Evolutionary conservation across 2,888 invertebrate species (phyloP).

Genomic region (Orchestes rusci): DNA sequence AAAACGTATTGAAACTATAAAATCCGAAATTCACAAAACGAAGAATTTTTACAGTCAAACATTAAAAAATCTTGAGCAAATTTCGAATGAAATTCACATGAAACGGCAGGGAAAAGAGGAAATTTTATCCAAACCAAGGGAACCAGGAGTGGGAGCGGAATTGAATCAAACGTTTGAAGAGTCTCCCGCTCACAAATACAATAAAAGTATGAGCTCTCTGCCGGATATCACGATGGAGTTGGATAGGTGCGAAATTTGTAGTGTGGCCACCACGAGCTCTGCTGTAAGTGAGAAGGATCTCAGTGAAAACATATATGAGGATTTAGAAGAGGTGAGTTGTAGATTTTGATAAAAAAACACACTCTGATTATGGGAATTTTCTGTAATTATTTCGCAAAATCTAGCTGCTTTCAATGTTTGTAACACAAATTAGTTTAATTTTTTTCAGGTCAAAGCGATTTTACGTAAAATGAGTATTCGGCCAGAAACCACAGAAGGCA

Average conservation of each 20-base stretch:
- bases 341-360: not conserved
- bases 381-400: not conserved
- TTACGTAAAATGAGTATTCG: constrained; percentile 16
- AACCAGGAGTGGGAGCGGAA: constrained; percentile 61
- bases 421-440: not conserved
- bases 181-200: constrained; percentile 17
- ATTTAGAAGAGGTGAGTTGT: constrained; percentile 51
- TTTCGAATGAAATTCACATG: constrained; percentile 85
- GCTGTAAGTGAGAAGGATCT: constrained; percentile 47
- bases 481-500: constrained; percentile 26
- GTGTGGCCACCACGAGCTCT: constrained; percentile 47
- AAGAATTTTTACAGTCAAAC: constrained; percentile 78
- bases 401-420: not conserved
- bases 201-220: constrained; percentile 31
- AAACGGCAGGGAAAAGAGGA: constrained; percentile 51
- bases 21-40: constrained; percentile 68
- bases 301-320: constrained; percentile 40
- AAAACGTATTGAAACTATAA: constrained; percentile 72
- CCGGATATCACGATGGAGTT: constrained; percentile 51
- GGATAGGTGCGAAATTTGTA: constrained; percentile 52
- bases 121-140: constrained; percentile 49
- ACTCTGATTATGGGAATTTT: not conserved
- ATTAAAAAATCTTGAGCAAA: constrained; percentile 76
- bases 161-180: constrained; percentile 41
- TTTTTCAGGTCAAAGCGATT: constrained; percentile 21